Percentiles rank a stretch among this genome's conserved stretches.
Evolutionary conservation across 2,113 vertebrate species (phyloP).

Genomic region (Tauraco erythrolophus): DNA sequence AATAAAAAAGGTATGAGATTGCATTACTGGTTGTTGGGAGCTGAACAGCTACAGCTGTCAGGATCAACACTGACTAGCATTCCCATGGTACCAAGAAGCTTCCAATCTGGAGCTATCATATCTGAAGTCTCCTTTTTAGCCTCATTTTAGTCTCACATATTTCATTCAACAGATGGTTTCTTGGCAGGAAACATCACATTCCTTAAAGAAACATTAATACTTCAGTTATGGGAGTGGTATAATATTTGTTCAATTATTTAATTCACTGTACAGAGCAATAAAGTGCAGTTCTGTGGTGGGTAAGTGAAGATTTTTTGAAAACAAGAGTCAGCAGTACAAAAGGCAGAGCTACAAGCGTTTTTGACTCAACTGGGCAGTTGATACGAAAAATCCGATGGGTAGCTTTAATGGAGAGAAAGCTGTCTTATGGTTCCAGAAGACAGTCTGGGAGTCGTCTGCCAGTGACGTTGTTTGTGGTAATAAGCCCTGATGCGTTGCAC

Average conservation of each 20-base stretch:
- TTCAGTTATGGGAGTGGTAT: neutral
- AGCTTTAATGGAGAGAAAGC: neutral
- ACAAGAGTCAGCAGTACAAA: neutral
- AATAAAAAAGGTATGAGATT: neutral
- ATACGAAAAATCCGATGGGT: neutral
- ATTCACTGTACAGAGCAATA: neutral
- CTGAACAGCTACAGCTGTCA: constrained; percentile 43
- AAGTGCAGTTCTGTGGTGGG: neutral
- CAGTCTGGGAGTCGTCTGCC: neutral
- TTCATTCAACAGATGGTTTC: constrained; percentile 50
- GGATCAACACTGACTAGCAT: constrained; percentile 41
- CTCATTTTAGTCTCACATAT: constrained; percentile 11
- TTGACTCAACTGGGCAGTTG: neutral
- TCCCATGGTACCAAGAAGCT: neutral
- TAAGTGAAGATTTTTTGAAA: neutral
- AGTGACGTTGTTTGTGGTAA: neutral
- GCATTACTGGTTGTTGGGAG: neutral
- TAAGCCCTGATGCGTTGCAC: neutral
- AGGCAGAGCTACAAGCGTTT: neutral
- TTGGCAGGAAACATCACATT: neutral
- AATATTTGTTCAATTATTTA: constrained; percentile 35
- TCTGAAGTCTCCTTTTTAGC: neutral
- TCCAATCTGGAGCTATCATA: constrained; percentile 28
- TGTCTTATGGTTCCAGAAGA: neutral
- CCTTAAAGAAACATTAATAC: constrained; percentile 20